A percentile compares a stretch with the other conserved stretches of the same genome.
Conservation (phyloP, 2,888 invertebrate species). For the Hipparchia semele region DNA sequence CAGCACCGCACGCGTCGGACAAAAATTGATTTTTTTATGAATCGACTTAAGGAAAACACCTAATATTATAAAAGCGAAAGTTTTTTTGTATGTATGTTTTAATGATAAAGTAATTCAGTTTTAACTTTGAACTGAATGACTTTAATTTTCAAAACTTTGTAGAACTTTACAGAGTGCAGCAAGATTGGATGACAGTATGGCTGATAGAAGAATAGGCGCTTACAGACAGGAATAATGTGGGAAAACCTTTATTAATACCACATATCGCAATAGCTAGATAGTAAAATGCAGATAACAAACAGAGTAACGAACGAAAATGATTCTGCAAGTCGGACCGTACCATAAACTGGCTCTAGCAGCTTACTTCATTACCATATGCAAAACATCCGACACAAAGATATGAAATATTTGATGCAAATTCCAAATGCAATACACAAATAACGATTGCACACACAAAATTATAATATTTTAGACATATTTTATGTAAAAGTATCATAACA, state of each 20-base stretch:
- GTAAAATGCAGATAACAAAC: background rate
- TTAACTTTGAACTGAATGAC: no score
- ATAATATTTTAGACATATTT: background rate
- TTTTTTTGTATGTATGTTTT: no score
- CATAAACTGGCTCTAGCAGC: slow-evolving; percentile 24
- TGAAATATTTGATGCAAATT: slow-evolving; percentile 33
- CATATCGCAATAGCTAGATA: background rate
- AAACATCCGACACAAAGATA: slow-evolving; percentile 29
- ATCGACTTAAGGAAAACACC: no score
- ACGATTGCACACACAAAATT: slow-evolving; percentile 5
- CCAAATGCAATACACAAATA: slow-evolving; percentile 18
- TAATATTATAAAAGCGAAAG: no score
- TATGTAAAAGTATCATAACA: background rate
- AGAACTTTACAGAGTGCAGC: no score
- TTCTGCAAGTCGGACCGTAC: slow-evolving; percentile 35
- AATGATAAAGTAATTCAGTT: no score
- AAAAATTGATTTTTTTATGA: background rate
- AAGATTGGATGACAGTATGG: background rate
- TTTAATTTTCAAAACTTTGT: no score
- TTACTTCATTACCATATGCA: slow-evolving; percentile 35
- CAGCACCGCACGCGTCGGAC: background rate
- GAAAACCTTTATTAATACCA: background rate
- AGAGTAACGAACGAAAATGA: slow-evolving; percentile 25
- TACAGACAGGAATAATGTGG: background rate
- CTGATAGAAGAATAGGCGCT: background rate